Base-by-base conservation (phyloP, 1,140 invertebrate species). In the Nasonia vitripennis region DNA sequence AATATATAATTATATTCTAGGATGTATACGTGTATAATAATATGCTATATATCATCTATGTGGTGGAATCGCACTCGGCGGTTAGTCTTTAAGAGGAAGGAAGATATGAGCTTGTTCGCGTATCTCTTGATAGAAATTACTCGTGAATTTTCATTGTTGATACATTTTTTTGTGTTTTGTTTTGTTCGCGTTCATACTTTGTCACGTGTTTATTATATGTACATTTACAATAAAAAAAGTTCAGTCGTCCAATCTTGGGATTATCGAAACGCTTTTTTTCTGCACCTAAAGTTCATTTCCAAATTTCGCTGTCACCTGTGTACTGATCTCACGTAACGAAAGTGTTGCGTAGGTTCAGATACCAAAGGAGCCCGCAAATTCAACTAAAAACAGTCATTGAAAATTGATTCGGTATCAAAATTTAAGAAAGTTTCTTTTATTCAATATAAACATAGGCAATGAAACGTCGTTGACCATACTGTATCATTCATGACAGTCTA, bases 151-250 rank as follows among this genome's bases (percentile, higher is more conserved):
- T 71, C 0, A 71, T 11, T 12, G 68, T 17, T 31, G 68, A 14
- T 71, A 34, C n/a, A 27, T 23, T 31, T 31, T 71, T 23, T 27
- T 34, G 70, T 37, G 34, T 37, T 37, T 37, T 37, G 34, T 37
- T 37, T 37, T 37, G 34, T 37, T 37, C 4, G 34, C 34, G 34
- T 37, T 37, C 34, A 6, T 37, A 37, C 34, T 37, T 37, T 37
- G 34, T 37, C 27, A 34, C 12, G 12, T 31, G 27, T 71, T 75
- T 75, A 7, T 45, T 75, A 2, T 45, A 34, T n/a, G 3, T 75
- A 37, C 73, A 79, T 84, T 73, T 84, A 79, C 67, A 79, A 51
- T 79, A 48, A 51, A 27, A 77, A 84, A 37, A 55, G 14, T 79
- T 79, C 77, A 84, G 83, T 84, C 68, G 14, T 78, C 12, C 67